Conservation (phyloP, 2,797 vertebrate genomes). For the Enteromius anoplus region DNA sequence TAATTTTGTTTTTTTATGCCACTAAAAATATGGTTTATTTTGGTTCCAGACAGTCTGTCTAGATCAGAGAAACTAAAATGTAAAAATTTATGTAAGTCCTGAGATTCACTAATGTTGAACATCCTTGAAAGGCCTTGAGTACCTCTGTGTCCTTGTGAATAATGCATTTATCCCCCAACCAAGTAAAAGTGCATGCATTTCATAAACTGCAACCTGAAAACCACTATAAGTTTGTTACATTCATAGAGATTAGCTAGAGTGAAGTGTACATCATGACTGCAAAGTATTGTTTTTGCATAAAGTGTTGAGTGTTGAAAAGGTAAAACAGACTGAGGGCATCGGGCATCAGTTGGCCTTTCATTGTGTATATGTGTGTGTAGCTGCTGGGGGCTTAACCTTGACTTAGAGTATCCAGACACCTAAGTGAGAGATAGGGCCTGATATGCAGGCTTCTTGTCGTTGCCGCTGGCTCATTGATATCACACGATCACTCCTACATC, state of each 20-base stretch:
- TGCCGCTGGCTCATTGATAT: conserved; percentile 6
- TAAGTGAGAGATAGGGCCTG: conserved; percentile 12
- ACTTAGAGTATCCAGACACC: conserved; percentile 24
- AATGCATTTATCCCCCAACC: conserved; percentile 21
- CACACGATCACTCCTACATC: conserved; percentile 26
- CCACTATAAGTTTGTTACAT: neutral
- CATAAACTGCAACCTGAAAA: conserved; percentile 8
- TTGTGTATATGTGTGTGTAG: neutral
- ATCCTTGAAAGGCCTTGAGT: conserved; percentile 18
- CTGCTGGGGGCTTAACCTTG: conserved; percentile 19
- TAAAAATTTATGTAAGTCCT: neutral
- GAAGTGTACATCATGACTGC: neutral
- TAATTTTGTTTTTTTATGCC: neutral
- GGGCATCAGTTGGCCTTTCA: neutral
- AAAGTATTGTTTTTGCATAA: conserved; percentile 3
- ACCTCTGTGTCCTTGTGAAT: conserved; percentile 25
- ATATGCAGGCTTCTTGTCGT: conserved; percentile 17
- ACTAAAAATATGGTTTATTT: no score
- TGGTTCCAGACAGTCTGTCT: neutral
- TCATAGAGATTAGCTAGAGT: neutral
- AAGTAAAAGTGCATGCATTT: conserved; percentile 17
- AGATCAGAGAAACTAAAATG: neutral
- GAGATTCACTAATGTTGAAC: neutral
- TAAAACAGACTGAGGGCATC: neutral
- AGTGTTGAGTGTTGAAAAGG: neutral